Evolutionary conservation across 2,797 vertebrate species (phyloP).

Genomic region (Sebastes baramenuke): DNA sequence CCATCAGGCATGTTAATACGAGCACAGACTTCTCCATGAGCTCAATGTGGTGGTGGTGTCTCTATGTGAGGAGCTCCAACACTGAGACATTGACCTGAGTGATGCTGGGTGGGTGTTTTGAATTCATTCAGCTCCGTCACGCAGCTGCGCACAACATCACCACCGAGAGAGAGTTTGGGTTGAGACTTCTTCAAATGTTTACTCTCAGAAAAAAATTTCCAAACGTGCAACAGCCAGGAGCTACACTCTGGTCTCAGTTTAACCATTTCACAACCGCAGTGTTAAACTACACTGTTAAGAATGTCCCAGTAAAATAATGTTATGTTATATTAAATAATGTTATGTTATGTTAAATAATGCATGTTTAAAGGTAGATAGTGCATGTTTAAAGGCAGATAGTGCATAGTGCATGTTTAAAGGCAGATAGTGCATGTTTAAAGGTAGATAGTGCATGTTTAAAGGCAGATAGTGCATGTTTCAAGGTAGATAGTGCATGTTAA

Average conservation of each 20-base stretch:
- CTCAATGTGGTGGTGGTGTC: background rate
- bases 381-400: no score
- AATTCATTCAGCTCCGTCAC: conserved; percentile 35
- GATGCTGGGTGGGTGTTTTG: conserved; percentile 33
- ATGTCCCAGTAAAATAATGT: no score
- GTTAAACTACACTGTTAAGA: no score
- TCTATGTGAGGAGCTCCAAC: background rate
- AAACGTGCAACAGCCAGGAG: conserved; percentile 1
- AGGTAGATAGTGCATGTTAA: no score
- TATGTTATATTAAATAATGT: no score
- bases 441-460: no score
- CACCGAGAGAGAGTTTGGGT: background rate
- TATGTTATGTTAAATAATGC: no score
- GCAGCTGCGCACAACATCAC: conserved; percentile 49
- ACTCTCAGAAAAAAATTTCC: conserved; percentile 5
- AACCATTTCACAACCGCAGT: conserved; percentile 1
- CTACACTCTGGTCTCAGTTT: background rate
- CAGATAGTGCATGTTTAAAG: no score
- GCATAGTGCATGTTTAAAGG: no score
- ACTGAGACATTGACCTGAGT: conserved; percentile 14
- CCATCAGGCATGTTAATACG: conserved; percentile 37
- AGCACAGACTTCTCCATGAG: conserved; percentile 68
- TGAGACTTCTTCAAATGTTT: background rate
- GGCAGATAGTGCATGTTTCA: no score
- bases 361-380: no score